Evolutionary conservation across 1,140 invertebrate genomes (phyloP).

Genomic region (Leptinotarsa defecta): DNA sequence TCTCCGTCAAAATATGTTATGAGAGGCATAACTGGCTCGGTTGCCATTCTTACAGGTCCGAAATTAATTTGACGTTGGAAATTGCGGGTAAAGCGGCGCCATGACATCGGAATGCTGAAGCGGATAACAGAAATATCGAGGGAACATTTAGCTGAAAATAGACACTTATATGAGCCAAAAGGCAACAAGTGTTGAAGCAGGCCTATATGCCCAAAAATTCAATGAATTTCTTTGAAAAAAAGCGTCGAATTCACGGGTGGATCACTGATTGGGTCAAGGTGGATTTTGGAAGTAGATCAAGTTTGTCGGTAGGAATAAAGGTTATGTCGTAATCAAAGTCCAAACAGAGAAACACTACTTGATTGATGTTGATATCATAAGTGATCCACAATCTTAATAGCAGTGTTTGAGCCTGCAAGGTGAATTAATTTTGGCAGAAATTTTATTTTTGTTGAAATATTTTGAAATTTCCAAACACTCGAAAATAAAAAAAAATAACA

Average conservation of each 20-base stretch:
- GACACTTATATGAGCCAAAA: neutral
- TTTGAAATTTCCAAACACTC: too few species aligned
- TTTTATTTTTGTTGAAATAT: too few species aligned
- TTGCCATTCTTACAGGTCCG: neutral
- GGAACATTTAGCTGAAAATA: neutral
- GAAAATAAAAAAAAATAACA: too few species aligned
- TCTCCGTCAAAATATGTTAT: too few species aligned
- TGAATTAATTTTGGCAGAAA: too few species aligned
- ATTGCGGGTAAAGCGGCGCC: constrained; percentile 1
- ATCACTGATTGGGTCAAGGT: neutral
- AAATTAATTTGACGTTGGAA: neutral
- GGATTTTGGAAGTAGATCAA: too few species aligned
- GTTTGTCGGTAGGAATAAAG: too few species aligned
- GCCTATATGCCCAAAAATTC: neutral
- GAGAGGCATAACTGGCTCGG: neutral
- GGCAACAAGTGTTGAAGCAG: neutral
- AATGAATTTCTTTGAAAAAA: neutral
- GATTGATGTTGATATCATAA: too few species aligned
- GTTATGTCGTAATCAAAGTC: too few species aligned
- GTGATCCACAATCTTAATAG: too few species aligned
- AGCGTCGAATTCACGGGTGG: neutral
- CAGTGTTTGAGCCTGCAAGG: too few species aligned
- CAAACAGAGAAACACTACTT: too few species aligned
- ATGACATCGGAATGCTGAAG: constrained; percentile 5
- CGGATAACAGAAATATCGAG: constrained; percentile 5